These are phyloP conservation scores for Monochamus saltuarius DNA, from an alignment of 1,140 invertebrate genomes.

Conservation along the genomic window DNA sequence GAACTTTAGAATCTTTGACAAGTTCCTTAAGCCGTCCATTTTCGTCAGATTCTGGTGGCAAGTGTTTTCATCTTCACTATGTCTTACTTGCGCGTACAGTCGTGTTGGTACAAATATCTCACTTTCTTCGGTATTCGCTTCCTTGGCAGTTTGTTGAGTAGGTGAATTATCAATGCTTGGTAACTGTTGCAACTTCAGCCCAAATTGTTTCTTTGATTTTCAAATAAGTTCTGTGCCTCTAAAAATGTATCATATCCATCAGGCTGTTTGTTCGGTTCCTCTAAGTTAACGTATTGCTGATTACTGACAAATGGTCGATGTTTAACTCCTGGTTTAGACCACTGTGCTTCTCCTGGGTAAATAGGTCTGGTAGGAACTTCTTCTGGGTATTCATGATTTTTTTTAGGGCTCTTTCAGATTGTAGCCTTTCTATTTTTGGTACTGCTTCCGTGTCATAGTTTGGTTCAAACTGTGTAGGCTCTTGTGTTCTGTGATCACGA, in stretches of 20 bases:
- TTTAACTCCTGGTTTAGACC: constrained; percentile 54
- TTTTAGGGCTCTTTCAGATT: constrained; percentile 22
- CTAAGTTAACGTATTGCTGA: constrained; percentile 24
- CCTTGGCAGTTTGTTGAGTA: neutral
- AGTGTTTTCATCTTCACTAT: constrained; percentile 60
- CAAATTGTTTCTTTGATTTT: constrained; percentile 31
- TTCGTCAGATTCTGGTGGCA: constrained; percentile 61
- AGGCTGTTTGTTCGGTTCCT: constrained; percentile 33
- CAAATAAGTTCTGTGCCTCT: constrained; percentile 33
- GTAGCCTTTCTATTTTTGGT: constrained; percentile 15
- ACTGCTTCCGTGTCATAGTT: neutral
- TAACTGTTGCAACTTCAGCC: constrained; percentile 17
- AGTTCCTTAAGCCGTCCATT: constrained; percentile 63
- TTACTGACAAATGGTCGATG: constrained; percentile 42
- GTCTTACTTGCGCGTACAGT: constrained; percentile 67
- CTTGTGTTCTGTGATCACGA: constrained; percentile 37
- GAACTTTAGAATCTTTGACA: constrained; percentile 68
- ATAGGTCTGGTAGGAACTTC: constrained; percentile 55
- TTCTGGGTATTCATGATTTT: constrained; percentile 33
- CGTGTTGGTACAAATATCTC: constrained; percentile 65
- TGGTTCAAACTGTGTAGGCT: constrained; percentile 17
- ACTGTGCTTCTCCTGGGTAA: constrained; percentile 54
- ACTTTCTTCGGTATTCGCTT: constrained; percentile 15
- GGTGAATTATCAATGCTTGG: neutral
- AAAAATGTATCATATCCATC: constrained; percentile 45